A percentile compares a stretch with the other conserved stretches of the same genome.
These are phyloP conservation scores for Nasalis larvatus DNA, from an alignment of 2,113 vertebrate species.

Conservation along the genomic window DNA sequence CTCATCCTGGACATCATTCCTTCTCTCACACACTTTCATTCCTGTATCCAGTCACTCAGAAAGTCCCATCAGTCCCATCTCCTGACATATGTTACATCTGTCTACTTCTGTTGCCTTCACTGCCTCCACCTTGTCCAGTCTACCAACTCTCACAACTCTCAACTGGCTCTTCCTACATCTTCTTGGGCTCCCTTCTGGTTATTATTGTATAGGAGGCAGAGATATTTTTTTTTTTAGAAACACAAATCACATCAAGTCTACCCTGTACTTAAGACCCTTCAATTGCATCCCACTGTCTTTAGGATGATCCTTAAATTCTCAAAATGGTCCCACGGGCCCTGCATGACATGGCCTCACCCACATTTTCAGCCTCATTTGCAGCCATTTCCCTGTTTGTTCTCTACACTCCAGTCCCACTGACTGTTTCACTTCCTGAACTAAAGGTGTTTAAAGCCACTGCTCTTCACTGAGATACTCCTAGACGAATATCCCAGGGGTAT, in stretches of 20 bases:
- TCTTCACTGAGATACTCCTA: not conserved
- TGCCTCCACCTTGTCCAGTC: not conserved
- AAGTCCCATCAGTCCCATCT: not conserved
- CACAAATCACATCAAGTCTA: not conserved
- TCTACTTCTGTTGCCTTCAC: not conserved
- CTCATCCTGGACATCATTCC: not conserved
- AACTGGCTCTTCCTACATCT: not conserved
- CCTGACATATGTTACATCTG: accelerated
- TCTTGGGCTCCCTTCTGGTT: not conserved
- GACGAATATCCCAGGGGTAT: not conserved
- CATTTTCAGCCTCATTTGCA: not conserved
- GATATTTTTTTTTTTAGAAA: not conserved
- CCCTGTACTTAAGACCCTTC: not conserved
- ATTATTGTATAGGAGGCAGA: not conserved
- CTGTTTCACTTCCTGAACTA: not conserved
- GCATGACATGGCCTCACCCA: not conserved
- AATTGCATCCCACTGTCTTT: not conserved
- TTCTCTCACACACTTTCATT: not conserved
- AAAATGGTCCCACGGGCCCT: not conserved
- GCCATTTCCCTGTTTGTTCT: not conserved
- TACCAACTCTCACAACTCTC: not conserved
- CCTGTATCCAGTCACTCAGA: not conserved
- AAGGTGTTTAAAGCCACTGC: not conserved
- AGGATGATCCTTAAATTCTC: not conserved
- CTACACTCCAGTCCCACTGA: not conserved